A percentile compares a stretch with the other conserved stretches of the same genome.
phyloP scores from a whole-genome alignment of 1,140 invertebrate species.

The Drosophila tristis region DNA sequence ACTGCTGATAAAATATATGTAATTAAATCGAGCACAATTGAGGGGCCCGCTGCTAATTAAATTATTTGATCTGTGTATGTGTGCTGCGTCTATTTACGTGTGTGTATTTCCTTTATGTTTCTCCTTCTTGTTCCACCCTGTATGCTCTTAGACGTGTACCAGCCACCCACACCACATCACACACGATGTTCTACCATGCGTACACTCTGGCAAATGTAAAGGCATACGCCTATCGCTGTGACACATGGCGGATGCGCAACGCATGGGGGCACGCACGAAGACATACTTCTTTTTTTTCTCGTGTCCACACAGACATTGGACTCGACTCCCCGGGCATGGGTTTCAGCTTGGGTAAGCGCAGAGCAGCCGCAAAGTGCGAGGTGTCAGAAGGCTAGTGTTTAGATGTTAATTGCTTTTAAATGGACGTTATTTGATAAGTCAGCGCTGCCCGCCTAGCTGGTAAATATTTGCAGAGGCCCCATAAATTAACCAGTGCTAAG shows the following conservation, averaged over 20 bases:
- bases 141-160: conserved; percentile 1
- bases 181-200: no score
- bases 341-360: neutral
- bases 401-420: conserved; percentile 50
- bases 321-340: conserved; percentile 4
- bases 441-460: conserved; percentile 16
- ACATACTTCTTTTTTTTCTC: neutral
- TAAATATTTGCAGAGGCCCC: conserved; percentile 40
- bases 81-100: conserved; percentile 29
- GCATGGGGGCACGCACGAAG: conserved; percentile 1
- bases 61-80: conserved; percentile 60
- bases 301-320: no score
- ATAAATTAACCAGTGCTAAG: conserved; percentile 43
- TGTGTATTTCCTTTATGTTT: conserved; percentile 14
- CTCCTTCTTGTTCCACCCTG: neutral
- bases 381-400: conserved; percentile 19
- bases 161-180: conserved; percentile 1
- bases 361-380: conserved; percentile 2
- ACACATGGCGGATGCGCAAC: conserved; percentile 66
- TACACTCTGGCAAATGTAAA: conserved; percentile 39
- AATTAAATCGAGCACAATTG: conserved; percentile 77
- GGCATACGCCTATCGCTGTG: conserved; percentile 55
- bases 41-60: conserved; percentile 77
- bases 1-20: conserved; percentile 75
- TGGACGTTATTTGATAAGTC: conserved; percentile 38